Conservation (phyloP, 2,888 invertebrate genomes). For the Lissocephala sabroskyi region DNA sequence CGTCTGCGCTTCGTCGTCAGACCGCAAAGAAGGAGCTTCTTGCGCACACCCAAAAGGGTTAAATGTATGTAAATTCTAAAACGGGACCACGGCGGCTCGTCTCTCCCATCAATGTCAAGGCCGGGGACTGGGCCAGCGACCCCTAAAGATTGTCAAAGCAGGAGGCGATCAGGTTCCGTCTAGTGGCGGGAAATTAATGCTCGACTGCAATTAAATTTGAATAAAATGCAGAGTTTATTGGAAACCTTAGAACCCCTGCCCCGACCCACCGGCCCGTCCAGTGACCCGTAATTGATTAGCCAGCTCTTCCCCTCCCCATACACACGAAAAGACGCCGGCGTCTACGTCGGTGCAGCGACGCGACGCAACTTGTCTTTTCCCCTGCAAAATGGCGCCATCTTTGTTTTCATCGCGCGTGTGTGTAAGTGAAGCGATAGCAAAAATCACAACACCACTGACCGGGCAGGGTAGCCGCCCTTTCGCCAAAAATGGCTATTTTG, state of each 20-base stretch:
- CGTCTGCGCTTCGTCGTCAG: too few relatives aligned
- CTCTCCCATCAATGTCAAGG: constrained; percentile 23
- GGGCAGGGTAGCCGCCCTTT: too few relatives aligned
- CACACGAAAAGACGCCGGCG: too few relatives aligned
- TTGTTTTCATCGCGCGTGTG: too few relatives aligned
- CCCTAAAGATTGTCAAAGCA: constrained; percentile 41
- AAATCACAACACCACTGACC: too few relatives aligned
- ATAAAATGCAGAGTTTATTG: constrained; percentile 51
- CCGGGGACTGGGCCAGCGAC: background rate
- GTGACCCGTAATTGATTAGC: constrained; percentile 49
- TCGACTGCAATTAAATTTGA: constrained; percentile 52
- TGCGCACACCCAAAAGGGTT: constrained; percentile 13
- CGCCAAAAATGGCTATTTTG: too few relatives aligned
- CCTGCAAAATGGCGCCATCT: too few relatives aligned
- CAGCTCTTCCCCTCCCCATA: too few relatives aligned
- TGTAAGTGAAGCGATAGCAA: too few relatives aligned
- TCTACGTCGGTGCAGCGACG: too few relatives aligned
- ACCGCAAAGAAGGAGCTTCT: background rate
- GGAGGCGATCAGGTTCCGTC: constrained; percentile 42
- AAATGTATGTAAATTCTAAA: constrained; percentile 20
- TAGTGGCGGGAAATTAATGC: constrained; percentile 44
- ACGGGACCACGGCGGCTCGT: too few relatives aligned
- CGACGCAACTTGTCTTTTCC: too few relatives aligned
- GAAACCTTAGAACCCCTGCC: background rate
- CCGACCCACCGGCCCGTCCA: constrained; percentile 3